Base-by-base conservation (phyloP, 1,140 invertebrate species). In the Brachionus paranguensis region DNA sequence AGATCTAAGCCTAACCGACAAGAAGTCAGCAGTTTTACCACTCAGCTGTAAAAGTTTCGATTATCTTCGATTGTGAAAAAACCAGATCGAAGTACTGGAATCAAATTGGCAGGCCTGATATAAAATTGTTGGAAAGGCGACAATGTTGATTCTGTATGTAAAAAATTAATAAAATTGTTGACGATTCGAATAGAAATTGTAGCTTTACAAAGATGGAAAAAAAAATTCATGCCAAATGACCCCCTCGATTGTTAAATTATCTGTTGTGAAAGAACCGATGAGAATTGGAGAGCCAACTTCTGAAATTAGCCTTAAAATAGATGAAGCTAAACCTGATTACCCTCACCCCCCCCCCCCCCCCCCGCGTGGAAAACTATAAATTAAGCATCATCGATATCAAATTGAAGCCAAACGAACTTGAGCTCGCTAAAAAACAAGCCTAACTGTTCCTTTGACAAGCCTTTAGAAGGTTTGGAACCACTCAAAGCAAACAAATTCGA, bases 381-480 rank as follows among this genome's bases (percentile, higher is more conserved):
- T 55, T 78, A 17, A 41, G 74, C 17, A 14, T 53, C 3, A 79
- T 79, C 1, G 43, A 64, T 53, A 55, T 3, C 14, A 78, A 78
- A 29, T 1, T 20, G 20, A 78, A 78, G 10, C 76, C 41, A 64
- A 53, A 50, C 3, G 76, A 50, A 53, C 20, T 78, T 17, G 72
- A 78, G 7, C 7, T 53, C 24, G 72, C 72, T 11, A n/a, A n/a
- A 37, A 29, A 78, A 78, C 47, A 17, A 29, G 14, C 3, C 20
- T 78, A 0, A 78, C 72, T 78, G 47, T 78, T n/a, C n/a, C 1
- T 20, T 20, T 17, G 55, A 64, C n/a, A 64, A 29, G 27, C 41
- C 76, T 45, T 20, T 78, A 4, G 76, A 78, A 27, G 76, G 33
- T 37, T 78, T 78, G 14, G 76, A 79, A 79, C 50, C 27, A 17